phyloP scores from a whole-genome alignment of 1,140 invertebrate species.

The Zaprionus camerounensis region DNA sequence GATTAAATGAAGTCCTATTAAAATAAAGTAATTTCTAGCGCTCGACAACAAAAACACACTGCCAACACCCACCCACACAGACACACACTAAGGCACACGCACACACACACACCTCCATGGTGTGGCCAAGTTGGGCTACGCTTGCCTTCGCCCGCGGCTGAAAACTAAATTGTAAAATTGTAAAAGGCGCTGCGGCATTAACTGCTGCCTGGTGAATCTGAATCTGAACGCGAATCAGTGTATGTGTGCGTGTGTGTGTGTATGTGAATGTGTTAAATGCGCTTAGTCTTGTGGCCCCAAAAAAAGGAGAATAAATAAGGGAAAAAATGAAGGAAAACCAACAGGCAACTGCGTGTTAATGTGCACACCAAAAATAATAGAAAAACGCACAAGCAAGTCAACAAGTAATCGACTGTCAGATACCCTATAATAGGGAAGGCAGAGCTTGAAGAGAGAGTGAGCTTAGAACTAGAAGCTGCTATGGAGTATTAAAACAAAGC shows the following conservation, averaged over 20 bases:
- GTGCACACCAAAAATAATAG: conserved; percentile 35
- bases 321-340: conserved; percentile 31
- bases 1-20: conserved; percentile 83
- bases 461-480: no score
- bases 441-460: no score
- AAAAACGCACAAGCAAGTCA: not conserved
- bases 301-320: conserved; percentile 32
- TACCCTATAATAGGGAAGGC: not conserved
- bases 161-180: conserved; percentile 66
- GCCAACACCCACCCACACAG: conserved; percentile 35
- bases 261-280: conserved; percentile 69
- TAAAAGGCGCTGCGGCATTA: conserved; percentile 17
- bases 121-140: not conserved
- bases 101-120: conserved; percentile 50
- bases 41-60: conserved; percentile 42
- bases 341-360: conserved; percentile 76
- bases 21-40: conserved; percentile 79
- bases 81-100: conserved; percentile 13
- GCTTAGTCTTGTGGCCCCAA: conserved; percentile 53
- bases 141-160: conserved; percentile 37
- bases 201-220: conserved; percentile 5
- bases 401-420: not conserved
- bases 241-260: not conserved
- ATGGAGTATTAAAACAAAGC: no score
- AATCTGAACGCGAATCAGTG: not conserved